Evolutionary conservation across 2,888 invertebrate species (phyloP), one percentile per base, ranked within the genome.

Genomic region (Trichogramma evanescens): DNA sequence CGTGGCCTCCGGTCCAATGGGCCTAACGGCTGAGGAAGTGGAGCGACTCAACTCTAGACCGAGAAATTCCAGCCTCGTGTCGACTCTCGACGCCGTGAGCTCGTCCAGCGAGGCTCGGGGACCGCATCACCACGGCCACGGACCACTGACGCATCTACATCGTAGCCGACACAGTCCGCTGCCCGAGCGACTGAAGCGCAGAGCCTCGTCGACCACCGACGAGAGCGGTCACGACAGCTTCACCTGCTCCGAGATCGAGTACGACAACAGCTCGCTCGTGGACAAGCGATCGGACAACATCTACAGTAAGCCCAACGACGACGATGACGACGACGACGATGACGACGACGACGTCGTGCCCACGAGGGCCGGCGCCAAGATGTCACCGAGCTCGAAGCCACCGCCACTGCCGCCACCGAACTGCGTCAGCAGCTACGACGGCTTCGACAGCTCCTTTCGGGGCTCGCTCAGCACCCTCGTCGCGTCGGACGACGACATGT

Each of bases 191-290:
- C 82, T 85, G 51, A 75, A 77, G 40, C 84, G 89, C 70, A 87
- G 90, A 70, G 90, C 91, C 7, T 89, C 89, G 0, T 90, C 91
- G 6, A 91, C 95, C 7, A 92, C 95, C 70, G 95, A 95, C 76
- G 95, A 95, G 78, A 89, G 89, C 66, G 90, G 89, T 5, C 95
- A 96, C 79, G 96, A 97, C 75, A 95, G 95, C 69, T 97, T 97
- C 80, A 97, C 96, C 8, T 97, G 96, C 80, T 96, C 96, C 0
- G 96, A 96, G 81, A 95, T 95, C 74, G 96, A 97, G 78, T 95
- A 95, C 76, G 95, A 95, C 72, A 93, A 94, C 74, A 90, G 91
- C 71, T 91, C 91, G 71, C 81, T 91, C 65, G 88, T 86, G 58
- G 91, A 91, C 72, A 91, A 91, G 73, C 82, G 86, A 63, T 83